Conservation (phyloP, 1,140 invertebrate genomes). For the Chrysoperla carnea region DNA sequence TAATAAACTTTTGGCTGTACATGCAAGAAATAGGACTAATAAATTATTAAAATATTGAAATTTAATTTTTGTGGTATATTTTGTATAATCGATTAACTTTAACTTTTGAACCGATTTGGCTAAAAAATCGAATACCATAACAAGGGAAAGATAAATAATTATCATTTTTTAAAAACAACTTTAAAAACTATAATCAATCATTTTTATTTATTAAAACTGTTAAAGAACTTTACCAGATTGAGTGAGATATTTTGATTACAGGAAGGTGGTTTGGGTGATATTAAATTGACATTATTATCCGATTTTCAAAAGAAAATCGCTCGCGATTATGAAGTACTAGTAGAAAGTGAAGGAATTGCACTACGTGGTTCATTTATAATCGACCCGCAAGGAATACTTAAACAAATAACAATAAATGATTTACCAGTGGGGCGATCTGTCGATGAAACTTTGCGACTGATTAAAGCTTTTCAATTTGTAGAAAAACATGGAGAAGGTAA, state of each 20-base stretch:
- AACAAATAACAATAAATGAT: constrained; percentile 74
- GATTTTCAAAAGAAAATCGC: constrained; percentile 86
- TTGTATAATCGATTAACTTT: no score
- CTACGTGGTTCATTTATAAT: constrained; percentile 61
- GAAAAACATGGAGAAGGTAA: constrained; percentile 83
- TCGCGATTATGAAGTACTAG: constrained; percentile 69
- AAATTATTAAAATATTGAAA: no score
- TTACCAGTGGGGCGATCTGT: constrained; percentile 85
- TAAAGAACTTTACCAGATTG: no score
- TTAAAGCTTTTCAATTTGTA: constrained; percentile 86
- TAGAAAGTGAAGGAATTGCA: constrained; percentile 71
- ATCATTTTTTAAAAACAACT: no score
- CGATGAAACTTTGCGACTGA: constrained; percentile 73
- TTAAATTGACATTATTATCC: constrained; percentile 81
- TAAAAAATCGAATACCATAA: no score
- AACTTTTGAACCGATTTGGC: no score
- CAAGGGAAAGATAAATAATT: no score
- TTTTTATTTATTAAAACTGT: no score
- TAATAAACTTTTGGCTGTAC: no score
- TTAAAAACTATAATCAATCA: no score
- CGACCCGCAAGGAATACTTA: constrained; percentile 47
- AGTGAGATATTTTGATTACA: constrained; percentile 26
- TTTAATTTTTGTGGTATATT: no score
- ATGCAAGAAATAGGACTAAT: no score
- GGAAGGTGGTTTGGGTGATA: constrained; percentile 76